A percentile compares a stretch with the other conserved stretches of the same genome.
These are phyloP conservation scores for Astropecten irregularis DNA, from an alignment of 53 echinoderm and acorn worm species.

Conservation along the genomic window DNA sequence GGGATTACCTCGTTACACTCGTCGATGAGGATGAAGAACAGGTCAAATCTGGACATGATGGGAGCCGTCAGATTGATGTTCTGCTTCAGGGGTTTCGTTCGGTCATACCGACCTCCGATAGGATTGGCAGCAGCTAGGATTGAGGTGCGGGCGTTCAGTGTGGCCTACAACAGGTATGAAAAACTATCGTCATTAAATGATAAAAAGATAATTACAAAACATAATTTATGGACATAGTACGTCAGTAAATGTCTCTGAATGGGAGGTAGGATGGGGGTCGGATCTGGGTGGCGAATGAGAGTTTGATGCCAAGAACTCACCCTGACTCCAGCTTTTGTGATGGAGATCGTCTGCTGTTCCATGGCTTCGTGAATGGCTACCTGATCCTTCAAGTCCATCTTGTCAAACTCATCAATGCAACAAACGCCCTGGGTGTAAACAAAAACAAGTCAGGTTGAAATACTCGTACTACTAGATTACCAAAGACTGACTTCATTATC, in stretches of 20 bases:
- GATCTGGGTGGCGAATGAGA: too few relatives aligned
- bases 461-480: neutral
- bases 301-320: too few relatives aligned
- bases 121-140: slow-evolving; percentile 99
- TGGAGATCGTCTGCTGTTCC: slow-evolving; percentile 99
- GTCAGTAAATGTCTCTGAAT: too few relatives aligned
- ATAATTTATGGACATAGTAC: too few relatives aligned
- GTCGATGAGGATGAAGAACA: slow-evolving; percentile 95
- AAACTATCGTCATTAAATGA: too few relatives aligned
- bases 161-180: slow-evolving; percentile 80
- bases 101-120: slow-evolving; percentile 92
- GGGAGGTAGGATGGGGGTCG: too few relatives aligned
- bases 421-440: slow-evolving; percentile 83
- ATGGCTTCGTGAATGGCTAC: slow-evolving; percentile 99
- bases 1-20: slow-evolving; percentile 96
- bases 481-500: neutral
- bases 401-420: slow-evolving; percentile 99
- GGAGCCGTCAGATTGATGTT: slow-evolving; percentile 96
- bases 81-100: slow-evolving; percentile 93
- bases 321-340: slow-evolving; percentile 99
- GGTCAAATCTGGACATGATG: slow-evolving; percentile 99
- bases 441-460: neutral
- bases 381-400: slow-evolving; percentile 96
- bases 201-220: too few relatives aligned
- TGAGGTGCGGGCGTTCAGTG: slow-evolving; percentile 96